Evolutionary conservation across 2,888 invertebrate species (phyloP).

Genomic region (Callinectes sapidus): DNA sequence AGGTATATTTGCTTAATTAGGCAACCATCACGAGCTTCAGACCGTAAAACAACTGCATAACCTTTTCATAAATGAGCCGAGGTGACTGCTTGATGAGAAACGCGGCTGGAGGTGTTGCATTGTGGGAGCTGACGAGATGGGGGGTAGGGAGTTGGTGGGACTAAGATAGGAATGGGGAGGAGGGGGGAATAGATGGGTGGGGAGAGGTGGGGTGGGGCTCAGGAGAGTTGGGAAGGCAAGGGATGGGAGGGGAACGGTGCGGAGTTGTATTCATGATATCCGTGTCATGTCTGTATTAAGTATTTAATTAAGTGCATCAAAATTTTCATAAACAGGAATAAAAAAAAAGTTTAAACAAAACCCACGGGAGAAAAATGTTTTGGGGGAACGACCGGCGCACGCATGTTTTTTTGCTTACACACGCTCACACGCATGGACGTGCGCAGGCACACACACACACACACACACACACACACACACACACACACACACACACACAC

Average conservation of each 20-base stretch:
- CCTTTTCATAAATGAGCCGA: neutral
- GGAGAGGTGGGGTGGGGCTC: neutral
- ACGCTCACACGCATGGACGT: conserved; percentile 9
- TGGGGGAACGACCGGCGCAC: neutral
- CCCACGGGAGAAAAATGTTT: neutral
- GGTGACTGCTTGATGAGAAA: neutral
- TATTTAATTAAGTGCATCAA: conserved; percentile 5
- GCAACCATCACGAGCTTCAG: neutral
- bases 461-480: conserved; percentile 20
- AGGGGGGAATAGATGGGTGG: neutral
- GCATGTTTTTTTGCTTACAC: neutral
- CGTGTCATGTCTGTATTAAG: neutral
- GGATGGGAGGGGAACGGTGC: neutral
- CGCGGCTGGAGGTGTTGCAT: neutral
- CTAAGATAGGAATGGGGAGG: neutral
- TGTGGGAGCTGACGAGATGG: neutral
- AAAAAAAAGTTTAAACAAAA: neutral
- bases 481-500: neutral
- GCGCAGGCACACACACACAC: conserved; percentile 41
- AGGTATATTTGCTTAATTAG: conserved; percentile 6
- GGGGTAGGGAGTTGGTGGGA: neutral
- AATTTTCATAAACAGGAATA: neutral
- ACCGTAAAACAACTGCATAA: conserved; percentile 10
- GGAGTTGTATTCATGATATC: neutral
- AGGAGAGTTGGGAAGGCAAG: neutral